phyloP scores from a whole-genome alignment of 1,140 invertebrate species.

The Scaptomyza montana region DNA sequence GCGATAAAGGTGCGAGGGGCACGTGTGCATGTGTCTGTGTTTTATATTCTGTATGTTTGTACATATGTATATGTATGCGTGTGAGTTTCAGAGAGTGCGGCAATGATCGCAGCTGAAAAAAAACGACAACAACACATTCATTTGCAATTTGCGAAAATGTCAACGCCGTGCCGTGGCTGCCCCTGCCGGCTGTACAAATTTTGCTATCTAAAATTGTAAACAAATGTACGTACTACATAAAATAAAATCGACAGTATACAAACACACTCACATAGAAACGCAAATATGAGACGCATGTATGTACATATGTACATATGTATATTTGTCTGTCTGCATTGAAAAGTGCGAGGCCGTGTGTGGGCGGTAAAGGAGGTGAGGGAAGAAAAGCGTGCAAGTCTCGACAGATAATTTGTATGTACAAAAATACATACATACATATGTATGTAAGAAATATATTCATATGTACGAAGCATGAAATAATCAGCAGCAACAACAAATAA shows the following conservation, averaged over 20 bases:
- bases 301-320: conserved; percentile 15
- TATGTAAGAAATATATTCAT: not conserved
- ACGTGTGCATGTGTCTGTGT: conserved; percentile 25
- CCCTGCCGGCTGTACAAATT: conserved; percentile 73
- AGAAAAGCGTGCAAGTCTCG: conserved; percentile 53
- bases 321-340: conserved; percentile 56
- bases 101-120: conserved; percentile 50
- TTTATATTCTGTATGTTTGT: not conserved
- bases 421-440: not conserved
- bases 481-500: conserved; percentile 18
- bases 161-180: conserved; percentile 58
- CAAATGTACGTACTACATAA: conserved; percentile 72
- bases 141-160: conserved; percentile 81
- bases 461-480: conserved; percentile 23
- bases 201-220: conserved; percentile 81
- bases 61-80: conserved; percentile 10
- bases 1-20: conserved; percentile 49
- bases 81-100: conserved; percentile 25
- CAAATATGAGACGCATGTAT: conserved; percentile 16
- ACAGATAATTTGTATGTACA: conserved; percentile 22
- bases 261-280: conserved; percentile 23
- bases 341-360: conserved; percentile 64
- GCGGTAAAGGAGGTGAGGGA: conserved; percentile 30
- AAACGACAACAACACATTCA: conserved; percentile 49
- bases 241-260: conserved; percentile 78